Evolutionary conservation across 2,113 vertebrate genomes (phyloP), one percentile per base, ranked within the genome.

Genomic region (Tauraco erythrolophus): DNA sequence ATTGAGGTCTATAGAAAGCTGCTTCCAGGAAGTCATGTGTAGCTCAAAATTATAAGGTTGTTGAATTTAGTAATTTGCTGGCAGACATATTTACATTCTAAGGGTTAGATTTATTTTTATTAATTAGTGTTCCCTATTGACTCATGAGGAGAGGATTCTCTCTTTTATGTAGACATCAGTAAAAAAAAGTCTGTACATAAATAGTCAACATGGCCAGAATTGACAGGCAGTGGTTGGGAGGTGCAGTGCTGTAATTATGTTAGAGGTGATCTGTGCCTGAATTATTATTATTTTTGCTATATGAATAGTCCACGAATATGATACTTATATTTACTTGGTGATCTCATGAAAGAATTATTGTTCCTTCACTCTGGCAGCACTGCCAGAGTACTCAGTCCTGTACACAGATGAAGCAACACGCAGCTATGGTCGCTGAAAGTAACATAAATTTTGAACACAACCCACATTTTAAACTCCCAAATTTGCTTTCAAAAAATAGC

Each of bases 311-410:
- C 23, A 27, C 74, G 75, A 94, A 94, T 68, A 76, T 22, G 88
- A 90, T 80, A 95, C 71, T 94, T 90, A 66, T 88, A 92, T 90
- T 96, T 96, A 89, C 76, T 87, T 3, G 8, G 60, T 96, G 89
- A 95, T 89, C 86, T 96, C 94, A 95, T 97, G 86, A 92, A 95
- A 96, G 93, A 95, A 81, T 95, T 96, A 92, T 82, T 95, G 92
- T 90, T 85, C 54, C 48, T 93, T 88, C 78, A 46, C 85, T 84
- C 85, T 94, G 91, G 83, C 71, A 92, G 19, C 14, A 1, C 35
- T 88, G 71, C 66, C 71, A 77, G 37, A 33, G 33, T 69, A 39
- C 79, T 93, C 48, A 62, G 56, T 46, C 64, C 30, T 80, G 64
- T 74, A 45, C 68, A 37, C 4, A 71, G 90, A 91, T 48, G 56